Evolutionary conservation across 2,888 invertebrate genomes (phyloP).

Genomic region (Diaphora mendica): DNA sequence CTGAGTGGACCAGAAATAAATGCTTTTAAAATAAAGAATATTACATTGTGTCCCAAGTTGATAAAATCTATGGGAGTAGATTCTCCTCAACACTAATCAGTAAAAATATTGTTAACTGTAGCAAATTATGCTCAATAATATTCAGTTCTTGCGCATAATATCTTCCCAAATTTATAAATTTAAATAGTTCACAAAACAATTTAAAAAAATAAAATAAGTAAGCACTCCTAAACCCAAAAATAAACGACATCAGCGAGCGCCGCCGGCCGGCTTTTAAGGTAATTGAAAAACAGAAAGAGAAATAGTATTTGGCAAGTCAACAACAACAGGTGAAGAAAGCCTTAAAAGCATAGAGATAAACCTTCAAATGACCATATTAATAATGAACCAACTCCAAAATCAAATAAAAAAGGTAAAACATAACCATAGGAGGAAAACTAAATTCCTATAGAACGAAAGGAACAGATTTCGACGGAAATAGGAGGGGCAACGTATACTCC

Average conservation of each 20-base stretch:
- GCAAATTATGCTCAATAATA: background rate
- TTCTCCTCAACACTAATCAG: too few species aligned
- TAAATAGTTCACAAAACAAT: too few species aligned
- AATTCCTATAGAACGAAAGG: background rate
- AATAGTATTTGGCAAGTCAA: background rate
- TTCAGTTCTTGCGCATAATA: background rate
- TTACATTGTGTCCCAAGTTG: too few species aligned
- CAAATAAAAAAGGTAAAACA: background rate
- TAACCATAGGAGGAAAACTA: background rate
- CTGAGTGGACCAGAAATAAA: too few species aligned
- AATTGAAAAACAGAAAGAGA: background rate
- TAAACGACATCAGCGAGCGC: background rate
- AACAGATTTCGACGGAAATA: slow-evolving; percentile 49
- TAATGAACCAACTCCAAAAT: background rate
- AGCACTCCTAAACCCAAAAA: background rate
- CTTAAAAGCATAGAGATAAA: background rate
- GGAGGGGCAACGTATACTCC: slow-evolving; percentile 47
- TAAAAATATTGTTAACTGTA: too few species aligned
- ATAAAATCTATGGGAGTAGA: too few species aligned
- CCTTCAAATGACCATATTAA: background rate
- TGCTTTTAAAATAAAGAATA: too few species aligned
- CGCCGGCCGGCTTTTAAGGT: background rate
- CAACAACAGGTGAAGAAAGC: background rate
- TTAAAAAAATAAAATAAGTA: too few species aligned
- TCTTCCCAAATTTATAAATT: background rate